Evolutionary conservation across 2,113 vertebrate species (phyloP).

Genomic region (Nymphicus hollandicus): DNA sequence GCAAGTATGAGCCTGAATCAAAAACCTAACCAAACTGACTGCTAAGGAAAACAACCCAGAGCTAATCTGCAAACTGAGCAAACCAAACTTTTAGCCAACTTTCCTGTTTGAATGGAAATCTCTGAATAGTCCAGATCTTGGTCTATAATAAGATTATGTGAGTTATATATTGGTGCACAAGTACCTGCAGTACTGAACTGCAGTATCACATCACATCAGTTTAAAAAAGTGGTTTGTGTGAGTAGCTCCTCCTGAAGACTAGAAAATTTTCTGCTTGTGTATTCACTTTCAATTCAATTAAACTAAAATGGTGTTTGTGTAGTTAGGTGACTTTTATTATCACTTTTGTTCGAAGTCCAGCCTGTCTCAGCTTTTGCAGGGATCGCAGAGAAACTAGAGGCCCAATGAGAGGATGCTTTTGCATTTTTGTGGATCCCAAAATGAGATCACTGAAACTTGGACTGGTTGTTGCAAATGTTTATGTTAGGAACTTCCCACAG

Average conservation of each 20-base stretch:
- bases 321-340: not conserved
- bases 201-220: not conserved
- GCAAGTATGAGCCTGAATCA: not conserved
- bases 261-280: not conserved
- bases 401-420: not conserved
- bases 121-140: not conserved
- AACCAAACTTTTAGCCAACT: not conserved
- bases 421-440: not conserved
- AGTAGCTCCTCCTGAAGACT: not conserved
- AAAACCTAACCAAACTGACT: not conserved
- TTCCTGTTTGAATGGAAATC: not conserved
- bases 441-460: not conserved
- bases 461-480: constrained; percentile 35
- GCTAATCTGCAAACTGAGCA: not conserved
- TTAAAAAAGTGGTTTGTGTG: not conserved
- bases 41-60: not conserved
- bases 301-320: not conserved
- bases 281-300: not conserved
- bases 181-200: not conserved
- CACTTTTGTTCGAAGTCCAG: not conserved
- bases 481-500: constrained; percentile 4
- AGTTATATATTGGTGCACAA: not conserved
- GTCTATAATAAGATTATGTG: not conserved
- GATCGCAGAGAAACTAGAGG: not conserved
- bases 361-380: not conserved